Evolutionary conservation across 1,140 invertebrate genomes (phyloP).

Genomic region (Anastrepha ludens): DNA sequence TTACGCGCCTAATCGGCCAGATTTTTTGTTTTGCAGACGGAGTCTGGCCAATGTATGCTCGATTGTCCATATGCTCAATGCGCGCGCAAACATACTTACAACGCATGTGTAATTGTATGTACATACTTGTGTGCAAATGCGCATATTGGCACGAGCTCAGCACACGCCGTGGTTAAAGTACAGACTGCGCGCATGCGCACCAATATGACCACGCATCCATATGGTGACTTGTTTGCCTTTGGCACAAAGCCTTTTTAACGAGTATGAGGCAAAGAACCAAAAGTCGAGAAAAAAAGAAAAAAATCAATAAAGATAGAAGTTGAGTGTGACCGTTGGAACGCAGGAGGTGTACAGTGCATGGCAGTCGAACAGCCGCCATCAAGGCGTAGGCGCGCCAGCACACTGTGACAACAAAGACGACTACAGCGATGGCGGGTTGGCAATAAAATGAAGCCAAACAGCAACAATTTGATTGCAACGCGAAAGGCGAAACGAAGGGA

Average conservation of each 20-base stretch:
- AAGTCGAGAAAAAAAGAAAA: not conserved
- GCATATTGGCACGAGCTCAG: conserved; percentile 49
- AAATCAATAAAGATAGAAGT: not conserved
- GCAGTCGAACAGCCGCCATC: conserved; percentile 18
- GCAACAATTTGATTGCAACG: not conserved
- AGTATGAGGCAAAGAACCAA: not conserved
- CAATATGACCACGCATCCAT: conserved; percentile 36
- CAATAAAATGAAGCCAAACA: not conserved
- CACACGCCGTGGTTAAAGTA: conserved; percentile 52
- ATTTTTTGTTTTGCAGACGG: not conserved
- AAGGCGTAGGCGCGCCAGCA: conserved; percentile 43
- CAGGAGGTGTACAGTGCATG: not conserved
- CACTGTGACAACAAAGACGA: not conserved
- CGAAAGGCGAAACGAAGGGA: not conserved
- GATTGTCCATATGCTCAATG: not conserved
- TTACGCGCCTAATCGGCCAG: not conserved
- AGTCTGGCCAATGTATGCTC: not conserved
- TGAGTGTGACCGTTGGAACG: not conserved
- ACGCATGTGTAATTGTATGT: not conserved
- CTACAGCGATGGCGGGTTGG: not conserved
- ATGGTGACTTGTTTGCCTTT: conserved; percentile 46
- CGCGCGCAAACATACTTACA: conserved; percentile 7
- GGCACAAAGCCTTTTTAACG: conserved; percentile 16
- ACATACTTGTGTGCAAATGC: not conserved
- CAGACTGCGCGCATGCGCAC: conserved; percentile 23